Percentiles rank a stretch among this genome's conserved stretches.
These are phyloP conservation scores for Drosophila kurseongensis DNA, from an alignment of 1,140 invertebrate species.

Conservation along the genomic window DNA sequence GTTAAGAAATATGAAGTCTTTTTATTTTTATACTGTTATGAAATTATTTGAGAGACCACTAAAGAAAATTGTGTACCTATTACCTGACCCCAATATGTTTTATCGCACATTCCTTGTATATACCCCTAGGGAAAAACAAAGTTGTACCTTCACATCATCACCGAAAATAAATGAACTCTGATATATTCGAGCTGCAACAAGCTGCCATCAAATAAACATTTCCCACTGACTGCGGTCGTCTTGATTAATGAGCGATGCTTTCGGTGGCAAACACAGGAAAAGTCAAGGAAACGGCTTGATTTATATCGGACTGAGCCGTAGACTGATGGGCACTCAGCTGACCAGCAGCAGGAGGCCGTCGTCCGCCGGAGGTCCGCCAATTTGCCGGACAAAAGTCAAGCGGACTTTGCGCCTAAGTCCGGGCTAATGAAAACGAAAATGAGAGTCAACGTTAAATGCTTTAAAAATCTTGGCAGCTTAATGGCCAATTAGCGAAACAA, in stretches of 20 bases:
- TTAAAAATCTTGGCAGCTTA: constrained; percentile 60
- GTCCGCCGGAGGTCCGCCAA: constrained; percentile 6
- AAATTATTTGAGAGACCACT: too few relatives aligned
- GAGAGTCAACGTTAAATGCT: constrained; percentile 44
- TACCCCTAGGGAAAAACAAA: background rate
- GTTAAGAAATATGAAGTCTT: too few relatives aligned
- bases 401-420: constrained; percentile 28
- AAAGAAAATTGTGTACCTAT: background rate
- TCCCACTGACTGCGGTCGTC: constrained; percentile 24
- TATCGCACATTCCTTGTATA: background rate
- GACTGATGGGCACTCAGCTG: constrained; percentile 39
- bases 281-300: constrained; percentile 60
- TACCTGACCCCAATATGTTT: too few relatives aligned
- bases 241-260: constrained; percentile 48
- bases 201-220: constrained; percentile 39
- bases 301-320: constrained; percentile 40
- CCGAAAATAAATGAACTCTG: constrained; percentile 27
- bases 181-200: constrained; percentile 36
- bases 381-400: constrained; percentile 42
- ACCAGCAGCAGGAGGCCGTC: constrained; percentile 56
- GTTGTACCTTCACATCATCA: background rate
- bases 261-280: constrained; percentile 53
- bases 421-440: constrained; percentile 50
- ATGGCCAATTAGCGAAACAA: constrained; percentile 72
- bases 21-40: too few relatives aligned